phyloP scores from a whole-genome alignment of 2,888 invertebrate genomes.

The Sinohyriopsis cumingii region DNA sequence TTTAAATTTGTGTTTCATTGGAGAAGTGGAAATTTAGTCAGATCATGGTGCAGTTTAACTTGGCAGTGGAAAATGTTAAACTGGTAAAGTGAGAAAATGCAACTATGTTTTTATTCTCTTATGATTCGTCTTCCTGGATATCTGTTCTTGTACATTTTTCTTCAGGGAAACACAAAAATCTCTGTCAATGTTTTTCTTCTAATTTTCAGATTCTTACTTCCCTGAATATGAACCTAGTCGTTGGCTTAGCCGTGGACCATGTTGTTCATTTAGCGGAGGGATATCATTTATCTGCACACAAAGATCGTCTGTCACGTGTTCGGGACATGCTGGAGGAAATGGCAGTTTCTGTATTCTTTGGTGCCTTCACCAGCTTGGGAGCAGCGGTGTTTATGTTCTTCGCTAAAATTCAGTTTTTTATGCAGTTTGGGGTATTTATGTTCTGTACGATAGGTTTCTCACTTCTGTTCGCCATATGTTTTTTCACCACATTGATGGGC shows the following conservation, averaged over 20 bases:
- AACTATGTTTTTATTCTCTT: no score
- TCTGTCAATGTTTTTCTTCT: not conserved
- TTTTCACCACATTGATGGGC: slow-evolving; percentile 56
- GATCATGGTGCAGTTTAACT: no score
- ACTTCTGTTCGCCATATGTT: slow-evolving; percentile 52
- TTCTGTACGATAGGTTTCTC: slow-evolving; percentile 64
- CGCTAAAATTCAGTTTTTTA: slow-evolving; percentile 59
- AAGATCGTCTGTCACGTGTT: slow-evolving; percentile 41
- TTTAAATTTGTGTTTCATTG: no score
- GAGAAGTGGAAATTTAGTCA: no score
- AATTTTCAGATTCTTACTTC: slow-evolving; percentile 46
- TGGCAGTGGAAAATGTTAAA: no score
- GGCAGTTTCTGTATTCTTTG: slow-evolving; percentile 63
- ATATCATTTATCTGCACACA: slow-evolving; percentile 44
- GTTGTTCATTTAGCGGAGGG: slow-evolving; percentile 59
- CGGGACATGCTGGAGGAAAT: slow-evolving; percentile 51
- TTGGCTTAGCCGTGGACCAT: slow-evolving; percentile 57
- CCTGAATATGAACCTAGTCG: slow-evolving; percentile 54
- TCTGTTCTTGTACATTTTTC: no score
- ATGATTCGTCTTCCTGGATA: no score
- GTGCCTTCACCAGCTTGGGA: slow-evolving; percentile 62
- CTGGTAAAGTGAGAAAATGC: no score
- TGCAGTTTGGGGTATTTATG: slow-evolving; percentile 64
- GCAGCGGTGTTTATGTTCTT: slow-evolving; percentile 61
- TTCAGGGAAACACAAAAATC: not conserved